Conservation (phyloP, 35 echinoderm and acorn worm genomes). For the Lytechinus pictus region DNA sequence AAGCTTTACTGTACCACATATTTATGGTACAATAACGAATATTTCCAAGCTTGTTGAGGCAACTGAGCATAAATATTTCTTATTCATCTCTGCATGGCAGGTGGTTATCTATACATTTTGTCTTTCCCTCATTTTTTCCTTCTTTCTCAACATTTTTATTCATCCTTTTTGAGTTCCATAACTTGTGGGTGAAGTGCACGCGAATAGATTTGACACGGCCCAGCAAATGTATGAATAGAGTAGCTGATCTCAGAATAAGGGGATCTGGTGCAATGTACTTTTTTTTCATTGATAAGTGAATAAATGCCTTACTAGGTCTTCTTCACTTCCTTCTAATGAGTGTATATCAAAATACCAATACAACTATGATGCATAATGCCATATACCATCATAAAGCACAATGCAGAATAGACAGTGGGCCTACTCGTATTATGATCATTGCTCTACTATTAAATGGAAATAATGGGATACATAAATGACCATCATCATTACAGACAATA, state of each 20-base stretch:
- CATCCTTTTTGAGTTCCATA: background rate
- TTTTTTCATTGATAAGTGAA: background rate
- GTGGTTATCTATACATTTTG: slow-evolving; percentile 17
- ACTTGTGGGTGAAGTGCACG: background rate
- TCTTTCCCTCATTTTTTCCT: background rate
- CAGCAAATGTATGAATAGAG: background rate
- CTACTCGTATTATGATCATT: background rate
- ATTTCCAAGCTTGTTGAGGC: slow-evolving; percentile 26
- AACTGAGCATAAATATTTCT: slow-evolving; percentile 25
- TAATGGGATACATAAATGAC: background rate
- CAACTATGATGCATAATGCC: background rate
- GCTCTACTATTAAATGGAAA: background rate
- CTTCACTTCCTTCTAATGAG: background rate
- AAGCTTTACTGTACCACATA: slow-evolving; percentile 28
- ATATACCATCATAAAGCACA: background rate
- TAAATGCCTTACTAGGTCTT: background rate
- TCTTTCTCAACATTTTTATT: background rate
- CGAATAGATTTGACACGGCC: slow-evolving; percentile 9
- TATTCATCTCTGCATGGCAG: slow-evolving; percentile 24
- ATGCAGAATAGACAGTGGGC: background rate
- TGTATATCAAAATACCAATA: background rate
- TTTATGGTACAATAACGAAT: slow-evolving; percentile 34
- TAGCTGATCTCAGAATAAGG: background rate
- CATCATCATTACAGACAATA: background rate
- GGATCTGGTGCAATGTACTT: slow-evolving; percentile 17